Conservation (phyloP, 2,888 invertebrate genomes). For the Theristus sp. region DNA sequence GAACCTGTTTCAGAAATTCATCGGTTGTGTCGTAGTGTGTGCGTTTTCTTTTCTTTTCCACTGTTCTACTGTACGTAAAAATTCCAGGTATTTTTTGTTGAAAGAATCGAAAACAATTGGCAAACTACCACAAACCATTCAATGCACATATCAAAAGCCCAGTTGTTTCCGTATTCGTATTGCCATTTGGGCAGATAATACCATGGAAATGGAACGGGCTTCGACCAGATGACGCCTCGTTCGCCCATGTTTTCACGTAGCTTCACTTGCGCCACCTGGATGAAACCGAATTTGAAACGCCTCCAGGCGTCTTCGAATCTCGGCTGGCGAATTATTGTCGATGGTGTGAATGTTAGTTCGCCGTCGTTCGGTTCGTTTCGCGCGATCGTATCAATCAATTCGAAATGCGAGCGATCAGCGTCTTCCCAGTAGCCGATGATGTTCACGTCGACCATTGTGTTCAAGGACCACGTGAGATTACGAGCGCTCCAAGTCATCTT, state of each 20-base stretch:
- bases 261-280: constrained; percentile 13
- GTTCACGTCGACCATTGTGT: constrained; percentile 21
- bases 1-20: constrained; percentile 2
- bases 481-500: constrained; percentile 14
- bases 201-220: constrained; percentile 77
- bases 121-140: constrained; percentile 55
- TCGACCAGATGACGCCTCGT: constrained; percentile 58
- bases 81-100: neutral
- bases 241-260: constrained; percentile 8
- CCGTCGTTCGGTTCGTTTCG: neutral
- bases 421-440: constrained; percentile 26
- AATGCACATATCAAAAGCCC: constrained; percentile 66
- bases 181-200: constrained; percentile 61
- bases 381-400: neutral
- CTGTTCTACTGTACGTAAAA: no score
- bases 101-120: neutral
- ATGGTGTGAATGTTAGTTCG: neutral
- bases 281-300: constrained; percentile 18
- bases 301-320: constrained; percentile 13
- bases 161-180: constrained; percentile 52
- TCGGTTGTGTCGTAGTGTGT: neutral
- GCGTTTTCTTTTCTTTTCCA: neutral
- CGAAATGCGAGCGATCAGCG: constrained; percentile 10
- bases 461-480: constrained; percentile 21
- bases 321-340: neutral